A percentile compares a stretch with the other conserved stretches of the same genome.
These are phyloP conservation scores for Petrocephalus microphthalmus DNA, from an alignment of 2,113 vertebrate species.

Conservation along the genomic window DNA sequence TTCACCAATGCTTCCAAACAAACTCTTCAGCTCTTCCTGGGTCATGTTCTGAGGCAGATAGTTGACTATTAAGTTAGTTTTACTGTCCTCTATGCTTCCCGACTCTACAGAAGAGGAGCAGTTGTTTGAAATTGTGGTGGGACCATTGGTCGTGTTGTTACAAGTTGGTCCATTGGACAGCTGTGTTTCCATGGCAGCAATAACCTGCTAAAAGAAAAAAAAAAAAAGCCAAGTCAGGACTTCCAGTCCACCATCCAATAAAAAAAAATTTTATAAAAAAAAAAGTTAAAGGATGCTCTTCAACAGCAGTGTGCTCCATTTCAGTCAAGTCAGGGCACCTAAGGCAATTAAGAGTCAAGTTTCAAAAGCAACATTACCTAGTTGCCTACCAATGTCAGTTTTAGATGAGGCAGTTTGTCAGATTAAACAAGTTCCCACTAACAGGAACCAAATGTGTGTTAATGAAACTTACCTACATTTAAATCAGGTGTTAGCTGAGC, in stretches of 20 bases:
- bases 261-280: background rate
- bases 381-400: background rate
- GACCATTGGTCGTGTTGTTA: conserved; percentile 90
- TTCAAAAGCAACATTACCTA: background rate
- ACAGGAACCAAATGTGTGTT: background rate
- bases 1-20: conserved; percentile 94
- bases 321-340: background rate
- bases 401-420: background rate
- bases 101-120: conserved; percentile 91
- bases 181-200: conserved; percentile 99
- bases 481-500: background rate
- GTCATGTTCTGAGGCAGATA: conserved; percentile 98
- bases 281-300: conserved; percentile 39
- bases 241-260: background rate
- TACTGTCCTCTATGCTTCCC: conserved; percentile 90
- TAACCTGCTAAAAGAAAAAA: conserved; percentile 82
- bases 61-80: conserved; percentile 98
- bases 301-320: conserved; percentile 23
- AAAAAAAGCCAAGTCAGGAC: conserved; percentile 43
- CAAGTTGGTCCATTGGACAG: conserved; percentile 93
- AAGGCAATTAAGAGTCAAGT: background rate
- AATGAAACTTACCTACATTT: background rate
- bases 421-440: background rate
- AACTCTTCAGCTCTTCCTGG: conserved; percentile 92
- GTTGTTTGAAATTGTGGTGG: conserved; percentile 81